These are phyloP conservation scores for Porites divaricata DNA, from an alignment of 92 coral and sea anemone species.

Conservation along the genomic window DNA sequence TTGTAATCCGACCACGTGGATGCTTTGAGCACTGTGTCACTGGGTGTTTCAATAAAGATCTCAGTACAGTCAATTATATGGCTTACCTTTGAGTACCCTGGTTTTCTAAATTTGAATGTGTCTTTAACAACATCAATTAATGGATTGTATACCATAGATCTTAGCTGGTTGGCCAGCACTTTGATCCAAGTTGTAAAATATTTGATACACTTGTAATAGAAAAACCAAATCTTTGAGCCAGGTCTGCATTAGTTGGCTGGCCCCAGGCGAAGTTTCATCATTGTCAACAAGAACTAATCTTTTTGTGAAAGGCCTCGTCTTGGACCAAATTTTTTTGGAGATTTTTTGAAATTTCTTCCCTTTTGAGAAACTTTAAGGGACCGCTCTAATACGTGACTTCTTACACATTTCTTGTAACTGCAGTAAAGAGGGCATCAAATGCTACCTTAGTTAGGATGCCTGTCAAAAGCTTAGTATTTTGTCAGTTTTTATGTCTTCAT, in stretches of 20 bases:
- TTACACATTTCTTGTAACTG: conserved; percentile 32
- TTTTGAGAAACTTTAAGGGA: conserved; percentile 38
- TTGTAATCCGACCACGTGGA: conserved; percentile 51
- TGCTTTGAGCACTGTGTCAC: conserved; percentile 41
- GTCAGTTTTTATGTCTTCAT: conserved; percentile 37
- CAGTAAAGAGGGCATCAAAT: background rate
- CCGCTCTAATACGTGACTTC: conserved; percentile 44
- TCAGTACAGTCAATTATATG: conserved; percentile 57
- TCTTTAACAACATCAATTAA: conserved; percentile 48
- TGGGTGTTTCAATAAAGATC: conserved; percentile 56
- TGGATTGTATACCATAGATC: conserved; percentile 59
- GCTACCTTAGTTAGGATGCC: conserved; percentile 37
- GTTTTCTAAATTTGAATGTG: conserved; percentile 54
- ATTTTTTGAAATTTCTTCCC: conserved; percentile 51
- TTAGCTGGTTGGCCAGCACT: conserved; percentile 39
- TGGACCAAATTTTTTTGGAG: conserved; percentile 65
- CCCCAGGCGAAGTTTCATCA: conserved; percentile 64
- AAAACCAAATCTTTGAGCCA: conserved; percentile 60
- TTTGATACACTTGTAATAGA: conserved; percentile 34
- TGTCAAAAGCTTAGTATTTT: conserved; percentile 17
- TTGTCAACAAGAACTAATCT: conserved; percentile 57
- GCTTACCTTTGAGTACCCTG: conserved; percentile 46
- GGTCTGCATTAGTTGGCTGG: conserved; percentile 61
- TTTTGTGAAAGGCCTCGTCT: conserved; percentile 43
- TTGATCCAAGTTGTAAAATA: conserved; percentile 65